phyloP scores from a whole-genome alignment of 2,888 invertebrate species.

The Pinctada fucata region DNA sequence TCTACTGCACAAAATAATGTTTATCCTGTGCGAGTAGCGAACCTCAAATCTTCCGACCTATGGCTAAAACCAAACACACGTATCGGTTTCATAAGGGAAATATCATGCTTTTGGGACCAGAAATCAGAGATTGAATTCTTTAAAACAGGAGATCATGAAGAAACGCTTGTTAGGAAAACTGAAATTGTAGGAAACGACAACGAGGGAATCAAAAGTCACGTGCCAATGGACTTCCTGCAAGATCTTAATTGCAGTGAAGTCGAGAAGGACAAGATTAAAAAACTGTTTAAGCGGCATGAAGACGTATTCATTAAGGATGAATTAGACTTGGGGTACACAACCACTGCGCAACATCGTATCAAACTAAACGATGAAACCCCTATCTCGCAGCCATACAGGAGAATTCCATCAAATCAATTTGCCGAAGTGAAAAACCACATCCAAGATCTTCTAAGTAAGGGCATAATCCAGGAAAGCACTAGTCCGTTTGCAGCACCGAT shows the following conservation, averaged over 20 bases:
- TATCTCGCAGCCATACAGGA: background rate
- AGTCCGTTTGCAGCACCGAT: slow-evolving; percentile 14
- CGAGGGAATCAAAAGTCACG: too few species aligned
- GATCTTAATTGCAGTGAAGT: too few species aligned
- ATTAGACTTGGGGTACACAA: slow-evolving; percentile 1
- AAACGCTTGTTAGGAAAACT: too few species aligned
- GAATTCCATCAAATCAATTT: background rate
- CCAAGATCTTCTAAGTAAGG: background rate
- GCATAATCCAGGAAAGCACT: slow-evolving; percentile 4
- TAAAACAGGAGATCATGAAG: too few species aligned
- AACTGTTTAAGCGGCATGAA: slow-evolving; percentile 8
- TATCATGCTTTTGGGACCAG: background rate
- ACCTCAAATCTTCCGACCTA: background rate
- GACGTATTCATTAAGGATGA: slow-evolving; percentile 15
- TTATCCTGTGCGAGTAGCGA: slow-evolving; percentile 13
- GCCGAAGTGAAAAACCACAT: background rate
- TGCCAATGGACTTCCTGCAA: too few species aligned
- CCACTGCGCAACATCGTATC: background rate
- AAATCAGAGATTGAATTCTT: slow-evolving; percentile 1
- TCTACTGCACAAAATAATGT: background rate
- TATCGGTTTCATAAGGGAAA: slow-evolving; percentile 5
- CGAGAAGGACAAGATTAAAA: background rate
- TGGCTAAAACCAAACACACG: slow-evolving; percentile 18
- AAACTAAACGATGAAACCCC: background rate
- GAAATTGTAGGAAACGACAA: too few species aligned